These are phyloP conservation scores for Mythimna pallens DNA, from an alignment of 2,888 invertebrate genomes.

Conservation along the genomic window DNA sequence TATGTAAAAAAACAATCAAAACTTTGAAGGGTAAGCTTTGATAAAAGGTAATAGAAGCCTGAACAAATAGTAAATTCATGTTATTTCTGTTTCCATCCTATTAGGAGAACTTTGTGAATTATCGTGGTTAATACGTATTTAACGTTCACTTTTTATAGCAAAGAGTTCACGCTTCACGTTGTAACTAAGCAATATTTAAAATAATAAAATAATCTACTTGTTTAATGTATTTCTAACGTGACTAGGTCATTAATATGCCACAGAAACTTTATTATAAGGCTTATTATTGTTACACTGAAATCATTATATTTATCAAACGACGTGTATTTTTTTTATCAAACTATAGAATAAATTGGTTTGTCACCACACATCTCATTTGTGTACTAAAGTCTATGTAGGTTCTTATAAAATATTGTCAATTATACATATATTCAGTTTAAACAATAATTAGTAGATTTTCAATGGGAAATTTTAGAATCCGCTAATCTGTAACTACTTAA, in stretches of 20 bases:
- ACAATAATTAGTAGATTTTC: too few relatives aligned
- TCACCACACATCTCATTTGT: background rate
- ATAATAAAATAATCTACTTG: slow-evolving; percentile 2
- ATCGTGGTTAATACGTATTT: slow-evolving; percentile 14
- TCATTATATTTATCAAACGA: slow-evolving; percentile 17
- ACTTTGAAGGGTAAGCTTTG: too few relatives aligned
- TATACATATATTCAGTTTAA: too few relatives aligned
- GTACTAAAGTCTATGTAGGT: background rate
- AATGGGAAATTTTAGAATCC: too few relatives aligned
- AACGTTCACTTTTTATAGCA: slow-evolving; percentile 10
- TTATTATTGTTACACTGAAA: slow-evolving; percentile 2
- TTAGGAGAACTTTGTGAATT: slow-evolving; percentile 4
- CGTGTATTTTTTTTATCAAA: slow-evolving; percentile 2
- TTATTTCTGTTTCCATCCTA: background rate
- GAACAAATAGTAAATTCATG: background rate
- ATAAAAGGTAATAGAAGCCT: too few relatives aligned
- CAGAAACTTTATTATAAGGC: background rate
- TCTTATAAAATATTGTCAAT: too few relatives aligned
- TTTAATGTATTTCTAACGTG: slow-evolving; percentile 15
- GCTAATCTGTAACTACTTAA: too few relatives aligned
- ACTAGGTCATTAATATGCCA: slow-evolving; percentile 13
- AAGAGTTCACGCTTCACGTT: background rate
- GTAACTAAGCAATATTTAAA: background rate
- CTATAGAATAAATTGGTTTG: background rate
- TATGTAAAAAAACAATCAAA: too few relatives aligned